phyloP scores from a whole-genome alignment of 2,797 vertebrate genomes.

The Eidolon dupreanum region DNA sequence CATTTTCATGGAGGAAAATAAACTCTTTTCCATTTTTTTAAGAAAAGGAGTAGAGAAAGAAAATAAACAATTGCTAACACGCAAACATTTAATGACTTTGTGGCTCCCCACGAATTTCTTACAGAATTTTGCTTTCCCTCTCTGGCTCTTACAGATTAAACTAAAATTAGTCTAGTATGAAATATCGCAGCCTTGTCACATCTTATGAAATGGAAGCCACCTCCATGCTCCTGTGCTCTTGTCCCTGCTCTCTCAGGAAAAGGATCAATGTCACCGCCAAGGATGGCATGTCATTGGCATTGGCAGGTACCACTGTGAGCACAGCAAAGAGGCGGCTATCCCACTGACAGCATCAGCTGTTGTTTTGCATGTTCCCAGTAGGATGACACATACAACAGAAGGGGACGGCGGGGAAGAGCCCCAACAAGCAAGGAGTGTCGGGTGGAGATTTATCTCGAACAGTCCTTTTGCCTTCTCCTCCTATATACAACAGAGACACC shows the following conservation, averaged over 20 bases:
- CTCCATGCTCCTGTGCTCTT: background rate
- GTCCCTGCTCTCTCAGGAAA: background rate
- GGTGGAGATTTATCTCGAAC: slow-evolving; percentile 37
- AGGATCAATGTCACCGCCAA: slow-evolving; percentile 69
- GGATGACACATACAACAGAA: slow-evolving; percentile 80
- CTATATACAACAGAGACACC: background rate
- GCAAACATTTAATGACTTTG: background rate
- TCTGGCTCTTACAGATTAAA: background rate
- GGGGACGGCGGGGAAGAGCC: slow-evolving; percentile 74
- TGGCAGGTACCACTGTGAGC: slow-evolving; percentile 71
- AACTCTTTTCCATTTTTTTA: background rate
- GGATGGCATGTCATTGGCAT: slow-evolving; percentile 67
- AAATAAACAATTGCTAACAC: background rate
- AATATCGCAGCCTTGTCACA: background rate
- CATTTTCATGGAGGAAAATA: background rate
- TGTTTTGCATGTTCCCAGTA: slow-evolving; percentile 64
- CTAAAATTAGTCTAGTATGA: slow-evolving; percentile 13
- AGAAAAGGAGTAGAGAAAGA: background rate
- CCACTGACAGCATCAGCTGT: slow-evolving; percentile 83
- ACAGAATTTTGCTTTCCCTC: background rate
- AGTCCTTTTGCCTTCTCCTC: background rate
- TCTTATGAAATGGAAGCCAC: background rate
- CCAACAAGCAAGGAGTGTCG: background rate
- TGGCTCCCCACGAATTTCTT: background rate
- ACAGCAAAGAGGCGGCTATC: slow-evolving; percentile 59